Conservation (phyloP, 2,888 invertebrate species). For the Platycheirus albimanus region DNA sequence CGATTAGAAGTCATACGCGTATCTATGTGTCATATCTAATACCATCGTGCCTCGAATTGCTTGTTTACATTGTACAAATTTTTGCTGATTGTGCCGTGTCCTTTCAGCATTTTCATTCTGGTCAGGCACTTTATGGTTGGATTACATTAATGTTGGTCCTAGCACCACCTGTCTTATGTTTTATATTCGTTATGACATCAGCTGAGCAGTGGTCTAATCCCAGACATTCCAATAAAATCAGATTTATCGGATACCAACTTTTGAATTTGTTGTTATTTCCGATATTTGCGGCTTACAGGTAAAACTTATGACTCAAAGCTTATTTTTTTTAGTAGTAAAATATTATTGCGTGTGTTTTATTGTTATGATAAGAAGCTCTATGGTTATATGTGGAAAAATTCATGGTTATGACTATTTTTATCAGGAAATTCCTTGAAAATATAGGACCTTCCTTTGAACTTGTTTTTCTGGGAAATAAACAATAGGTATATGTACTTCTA, state of each 20-base stretch:
- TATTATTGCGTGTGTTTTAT: neutral
- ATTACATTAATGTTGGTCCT: conserved; percentile 83
- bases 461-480: no score
- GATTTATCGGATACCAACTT: conserved; percentile 76
- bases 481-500: no score
- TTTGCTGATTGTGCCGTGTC: conserved; percentile 87
- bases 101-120: conserved; percentile 86
- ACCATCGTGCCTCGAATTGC: conserved; percentile 85
- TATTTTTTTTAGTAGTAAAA: no score
- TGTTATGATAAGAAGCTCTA: conserved; percentile 3
- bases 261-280: conserved; percentile 79
- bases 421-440: no score
- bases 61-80: conserved; percentile 87
- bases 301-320: conserved; percentile 37
- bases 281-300: conserved; percentile 85
- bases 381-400: no score
- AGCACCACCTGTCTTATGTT: conserved; percentile 85
- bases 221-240: conserved; percentile 77
- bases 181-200: conserved; percentile 85
- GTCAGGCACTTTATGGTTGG: conserved; percentile 84
- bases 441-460: no score
- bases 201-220: conserved; percentile 84
- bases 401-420: no score
- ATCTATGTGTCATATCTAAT: conserved; percentile 83
- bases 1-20: conserved; percentile 80